Evolutionary conservation across 2,113 vertebrate species (phyloP).

Genomic region (Mesoclemmys tuberculata): DNA sequence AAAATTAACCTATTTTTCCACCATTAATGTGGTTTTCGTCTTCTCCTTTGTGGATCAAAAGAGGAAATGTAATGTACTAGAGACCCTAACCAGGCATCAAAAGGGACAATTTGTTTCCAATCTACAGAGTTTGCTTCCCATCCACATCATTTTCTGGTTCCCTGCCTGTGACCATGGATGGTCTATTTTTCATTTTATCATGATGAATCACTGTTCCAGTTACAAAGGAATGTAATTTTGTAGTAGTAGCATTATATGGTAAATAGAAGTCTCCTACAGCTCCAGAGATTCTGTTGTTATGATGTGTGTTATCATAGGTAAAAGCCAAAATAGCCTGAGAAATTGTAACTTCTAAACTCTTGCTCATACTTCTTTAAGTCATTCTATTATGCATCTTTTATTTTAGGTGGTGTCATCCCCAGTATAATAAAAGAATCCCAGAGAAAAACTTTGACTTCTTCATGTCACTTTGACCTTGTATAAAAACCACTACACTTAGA

Average conservation of each 20-base stretch:
- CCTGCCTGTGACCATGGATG: background rate
- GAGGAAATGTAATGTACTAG: background rate
- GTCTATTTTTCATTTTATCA: background rate
- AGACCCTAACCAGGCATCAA: slow-evolving; percentile 1
- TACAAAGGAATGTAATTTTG: rapidly evolving
- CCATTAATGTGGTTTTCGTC: background rate
- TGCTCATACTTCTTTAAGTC: background rate
- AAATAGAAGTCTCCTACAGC: background rate
- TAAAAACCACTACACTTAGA: background rate
- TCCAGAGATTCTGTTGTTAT: background rate
- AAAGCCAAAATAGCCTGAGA: background rate
- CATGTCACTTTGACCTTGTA: rapidly evolving
- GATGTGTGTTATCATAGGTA: background rate
- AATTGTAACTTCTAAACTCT: background rate
- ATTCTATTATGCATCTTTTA: rapidly evolving
- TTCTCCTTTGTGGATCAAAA: background rate
- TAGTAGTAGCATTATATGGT: background rate
- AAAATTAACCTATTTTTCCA: background rate
- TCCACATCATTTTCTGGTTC: slow-evolving; percentile 13
- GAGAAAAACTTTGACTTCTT: rapidly evolving
- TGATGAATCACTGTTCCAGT: background rate
- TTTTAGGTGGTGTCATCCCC: background rate
- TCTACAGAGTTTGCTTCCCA: background rate
- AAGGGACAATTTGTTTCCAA: background rate
- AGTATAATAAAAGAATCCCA: rapidly evolving